Conservation (phyloP, 2,113 vertebrate species). For the Apus apus region DNA sequence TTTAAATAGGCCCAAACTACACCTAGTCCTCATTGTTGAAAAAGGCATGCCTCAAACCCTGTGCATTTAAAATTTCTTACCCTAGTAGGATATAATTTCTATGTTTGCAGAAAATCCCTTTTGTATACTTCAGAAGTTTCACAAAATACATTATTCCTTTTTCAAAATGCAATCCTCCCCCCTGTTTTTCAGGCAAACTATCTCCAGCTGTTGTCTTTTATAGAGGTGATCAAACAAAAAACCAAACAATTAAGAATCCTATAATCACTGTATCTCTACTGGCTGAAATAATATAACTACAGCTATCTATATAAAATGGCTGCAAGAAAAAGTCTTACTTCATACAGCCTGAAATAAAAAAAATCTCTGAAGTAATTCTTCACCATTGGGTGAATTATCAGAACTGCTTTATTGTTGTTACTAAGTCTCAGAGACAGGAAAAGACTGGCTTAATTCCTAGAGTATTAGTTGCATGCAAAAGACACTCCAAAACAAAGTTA, state of each 20-base stretch:
- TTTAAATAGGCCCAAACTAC: background rate
- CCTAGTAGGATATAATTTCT: background rate
- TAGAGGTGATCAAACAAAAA: background rate
- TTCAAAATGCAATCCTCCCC: background rate
- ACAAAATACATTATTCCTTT: background rate
- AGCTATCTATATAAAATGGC: background rate
- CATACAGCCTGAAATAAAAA: background rate
- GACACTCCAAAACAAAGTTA: background rate
- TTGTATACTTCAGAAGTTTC: background rate
- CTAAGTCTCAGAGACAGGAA: background rate
- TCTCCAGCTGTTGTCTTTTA: background rate
- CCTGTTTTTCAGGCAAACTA: background rate
- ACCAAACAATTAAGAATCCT: background rate
- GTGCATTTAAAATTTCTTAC: background rate
- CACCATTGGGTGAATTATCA: background rate
- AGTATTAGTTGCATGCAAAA: background rate
- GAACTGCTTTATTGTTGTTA: background rate
- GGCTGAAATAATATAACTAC: background rate
- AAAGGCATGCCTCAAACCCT: background rate
- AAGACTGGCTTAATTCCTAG: background rate
- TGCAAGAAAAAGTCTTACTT: background rate
- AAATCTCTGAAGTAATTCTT: background rate
- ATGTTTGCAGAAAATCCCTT: background rate
- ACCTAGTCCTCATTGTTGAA: background rate
- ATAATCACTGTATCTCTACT: background rate